A percentile compares a stretch with the other conserved stretches of the same genome.
Conservation (phyloP, 2,888 invertebrate genomes). For the Eupithecia subumbrata region DNA sequence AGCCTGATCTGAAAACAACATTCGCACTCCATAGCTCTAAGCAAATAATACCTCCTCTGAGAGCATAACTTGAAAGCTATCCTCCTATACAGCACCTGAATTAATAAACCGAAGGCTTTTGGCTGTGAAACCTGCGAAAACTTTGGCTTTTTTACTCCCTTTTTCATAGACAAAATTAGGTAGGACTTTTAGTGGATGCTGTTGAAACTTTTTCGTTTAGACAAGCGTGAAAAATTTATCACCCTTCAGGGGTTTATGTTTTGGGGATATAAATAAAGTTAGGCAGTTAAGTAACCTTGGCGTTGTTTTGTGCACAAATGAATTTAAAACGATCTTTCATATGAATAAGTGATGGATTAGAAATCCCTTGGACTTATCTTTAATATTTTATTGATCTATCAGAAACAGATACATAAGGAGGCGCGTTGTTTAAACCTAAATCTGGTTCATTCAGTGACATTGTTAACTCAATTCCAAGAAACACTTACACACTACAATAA, state of each 20-base stretch:
- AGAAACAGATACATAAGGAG: background rate
- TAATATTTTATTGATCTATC: background rate
- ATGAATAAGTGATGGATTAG: background rate
- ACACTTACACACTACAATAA: background rate
- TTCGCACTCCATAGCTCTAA: background rate
- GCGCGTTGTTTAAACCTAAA: background rate
- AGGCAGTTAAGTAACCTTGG: background rate
- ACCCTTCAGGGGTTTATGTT: constrained; percentile 1
- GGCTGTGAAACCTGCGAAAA: background rate
- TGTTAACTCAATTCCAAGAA: background rate
- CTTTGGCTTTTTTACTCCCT: background rate
- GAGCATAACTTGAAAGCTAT: background rate
- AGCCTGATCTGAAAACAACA: background rate
- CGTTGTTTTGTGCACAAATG: background rate
- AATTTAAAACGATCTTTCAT: background rate
- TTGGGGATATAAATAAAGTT: background rate
- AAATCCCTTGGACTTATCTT: background rate
- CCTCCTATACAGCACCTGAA: background rate
- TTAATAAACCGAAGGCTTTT: constrained; percentile 10
- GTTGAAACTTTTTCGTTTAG: constrained; percentile 10
- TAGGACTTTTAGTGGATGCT: constrained; percentile 1
- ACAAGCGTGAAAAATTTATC: background rate
- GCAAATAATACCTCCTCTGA: background rate
- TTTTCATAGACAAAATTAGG: constrained; percentile 6
- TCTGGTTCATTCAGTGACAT: background rate